Conservation (phyloP, 2,888 invertebrate genomes). For the Agrotis exclamationis region DNA sequence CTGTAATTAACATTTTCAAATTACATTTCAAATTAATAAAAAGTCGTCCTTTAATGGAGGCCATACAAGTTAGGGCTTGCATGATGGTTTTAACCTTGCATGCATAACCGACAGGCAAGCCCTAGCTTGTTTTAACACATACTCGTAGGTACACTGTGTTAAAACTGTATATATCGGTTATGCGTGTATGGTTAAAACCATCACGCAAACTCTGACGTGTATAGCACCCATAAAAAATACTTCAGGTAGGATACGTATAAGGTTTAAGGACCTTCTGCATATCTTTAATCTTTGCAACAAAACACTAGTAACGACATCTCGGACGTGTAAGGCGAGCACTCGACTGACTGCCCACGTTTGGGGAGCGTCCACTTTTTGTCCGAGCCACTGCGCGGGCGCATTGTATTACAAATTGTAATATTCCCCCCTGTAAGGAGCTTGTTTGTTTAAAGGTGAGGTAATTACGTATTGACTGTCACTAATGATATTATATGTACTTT, state of each 20-base stretch:
- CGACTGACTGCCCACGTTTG: constrained; percentile 68
- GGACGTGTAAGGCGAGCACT: constrained; percentile 64
- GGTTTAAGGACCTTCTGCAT: constrained; percentile 9
- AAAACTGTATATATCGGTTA: too few relatives aligned
- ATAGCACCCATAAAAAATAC: background rate
- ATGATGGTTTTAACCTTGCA: too few relatives aligned
- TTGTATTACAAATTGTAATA: constrained; percentile 90
- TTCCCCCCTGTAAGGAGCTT: constrained; percentile 69
- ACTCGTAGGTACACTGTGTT: too few relatives aligned
- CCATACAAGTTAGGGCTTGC: too few relatives aligned
- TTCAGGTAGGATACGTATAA: too few relatives aligned
- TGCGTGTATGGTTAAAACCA: too few relatives aligned
- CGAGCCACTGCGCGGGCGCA: constrained; percentile 59
- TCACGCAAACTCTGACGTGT: too few relatives aligned
- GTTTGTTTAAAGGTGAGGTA: constrained; percentile 68
- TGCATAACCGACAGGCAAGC: too few relatives aligned
- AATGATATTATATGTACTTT: constrained; percentile 48
- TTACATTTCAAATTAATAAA: too few relatives aligned
- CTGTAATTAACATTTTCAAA: too few relatives aligned
- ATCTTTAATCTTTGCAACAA: constrained; percentile 27
- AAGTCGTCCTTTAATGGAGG: too few relatives aligned
- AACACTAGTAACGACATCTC: constrained; percentile 56
- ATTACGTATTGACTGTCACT: constrained; percentile 66
- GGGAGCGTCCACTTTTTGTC: constrained; percentile 81
- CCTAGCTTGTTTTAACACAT: too few relatives aligned